A percentile compares a stretch with the other conserved stretches of the same genome.
phyloP scores from a whole-genome alignment of 2,113 vertebrate genomes.

The Puntigrus tetrazona region DNA sequence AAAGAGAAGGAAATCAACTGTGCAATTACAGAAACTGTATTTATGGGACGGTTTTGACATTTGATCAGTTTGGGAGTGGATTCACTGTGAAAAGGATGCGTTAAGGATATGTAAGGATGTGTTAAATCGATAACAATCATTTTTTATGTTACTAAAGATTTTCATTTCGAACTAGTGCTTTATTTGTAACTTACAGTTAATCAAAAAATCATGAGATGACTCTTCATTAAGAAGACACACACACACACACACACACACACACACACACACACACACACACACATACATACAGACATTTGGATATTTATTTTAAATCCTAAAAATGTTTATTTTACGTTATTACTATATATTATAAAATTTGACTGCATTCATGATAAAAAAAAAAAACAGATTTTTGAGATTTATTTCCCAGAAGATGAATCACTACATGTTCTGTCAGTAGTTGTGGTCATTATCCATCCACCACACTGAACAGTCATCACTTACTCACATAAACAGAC shows the following conservation, averaged over 20 bases:
- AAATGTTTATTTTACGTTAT: background rate
- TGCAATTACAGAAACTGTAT: background rate
- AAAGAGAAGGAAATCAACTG: background rate
- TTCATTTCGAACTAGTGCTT: background rate
- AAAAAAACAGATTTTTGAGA: background rate
- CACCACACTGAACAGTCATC: slow-evolving; percentile 13
- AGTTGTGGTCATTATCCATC: slow-evolving; percentile 23
- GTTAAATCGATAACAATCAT: background rate
- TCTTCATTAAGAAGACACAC: background rate
- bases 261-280: too few species aligned
- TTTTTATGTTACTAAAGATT: background rate
- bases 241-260: too few species aligned
- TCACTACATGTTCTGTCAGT: slow-evolving; percentile 11
- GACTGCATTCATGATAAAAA: background rate
- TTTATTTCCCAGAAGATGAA: slow-evolving; percentile 21
- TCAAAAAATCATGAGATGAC: background rate
- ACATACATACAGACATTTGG: too few species aligned
- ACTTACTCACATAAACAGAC: slow-evolving; percentile 22
- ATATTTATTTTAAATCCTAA: background rate
- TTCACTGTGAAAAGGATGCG: background rate
- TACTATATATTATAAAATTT: background rate
- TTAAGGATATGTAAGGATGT: too few species aligned
- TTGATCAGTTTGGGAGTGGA: background rate
- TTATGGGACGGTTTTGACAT: background rate
- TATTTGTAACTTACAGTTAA: background rate